These are phyloP conservation scores for Temnopleurus reevesii DNA, from an alignment of 53 echinoderm and acorn worm species.

Conservation along the genomic window DNA sequence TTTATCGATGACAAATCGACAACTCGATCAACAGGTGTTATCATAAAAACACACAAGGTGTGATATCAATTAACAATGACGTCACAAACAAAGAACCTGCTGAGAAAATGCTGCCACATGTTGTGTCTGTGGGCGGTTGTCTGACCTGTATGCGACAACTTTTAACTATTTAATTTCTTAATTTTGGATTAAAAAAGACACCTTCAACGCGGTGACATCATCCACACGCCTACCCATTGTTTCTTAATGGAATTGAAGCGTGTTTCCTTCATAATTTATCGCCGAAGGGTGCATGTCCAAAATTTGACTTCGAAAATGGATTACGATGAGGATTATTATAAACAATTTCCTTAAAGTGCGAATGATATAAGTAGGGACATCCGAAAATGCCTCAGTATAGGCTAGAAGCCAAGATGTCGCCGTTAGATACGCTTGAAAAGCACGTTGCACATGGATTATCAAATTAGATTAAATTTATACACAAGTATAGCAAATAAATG, in stretches of 20 bases:
- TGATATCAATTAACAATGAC: neutral
- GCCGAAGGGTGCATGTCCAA: too few species aligned
- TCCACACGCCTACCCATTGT: neutral
- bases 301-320: neutral
- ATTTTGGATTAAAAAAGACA: too few species aligned
- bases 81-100: neutral
- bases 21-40: conserved; percentile 4
- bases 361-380: neutral
- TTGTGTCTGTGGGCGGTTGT: neutral
- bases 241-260: neutral
- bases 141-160: neutral
- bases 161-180: neutral
- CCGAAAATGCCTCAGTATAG: neutral
- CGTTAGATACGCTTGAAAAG: too few species aligned
- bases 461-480: too few species aligned
- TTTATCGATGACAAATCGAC: neutral
- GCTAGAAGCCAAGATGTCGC: neutral
- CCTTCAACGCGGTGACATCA: neutral
- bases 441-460: too few species aligned
- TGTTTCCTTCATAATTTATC: neutral
- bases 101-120: neutral
- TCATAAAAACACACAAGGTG: neutral
- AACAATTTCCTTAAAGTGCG: neutral
- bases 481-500: too few species aligned
- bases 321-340: neutral